These are phyloP conservation scores for Acronicta aceris DNA, from an alignment of 2,888 invertebrate genomes.

Conservation along the genomic window DNA sequence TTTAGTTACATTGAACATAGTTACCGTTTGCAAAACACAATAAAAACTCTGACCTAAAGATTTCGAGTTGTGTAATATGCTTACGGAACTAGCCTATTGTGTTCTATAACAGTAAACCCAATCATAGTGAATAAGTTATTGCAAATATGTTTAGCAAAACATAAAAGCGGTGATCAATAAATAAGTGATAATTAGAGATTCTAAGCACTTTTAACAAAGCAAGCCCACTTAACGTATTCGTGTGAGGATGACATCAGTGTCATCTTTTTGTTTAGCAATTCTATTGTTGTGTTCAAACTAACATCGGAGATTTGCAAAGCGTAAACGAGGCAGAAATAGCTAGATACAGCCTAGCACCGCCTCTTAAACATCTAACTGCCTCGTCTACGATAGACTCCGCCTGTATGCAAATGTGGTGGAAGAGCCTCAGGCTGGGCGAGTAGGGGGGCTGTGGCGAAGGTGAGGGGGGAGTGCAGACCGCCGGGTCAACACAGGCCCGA, in stretches of 20 bases:
- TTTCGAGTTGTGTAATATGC: not conserved
- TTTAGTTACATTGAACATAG: constrained; percentile 1
- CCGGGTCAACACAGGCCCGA: constrained; percentile 74
- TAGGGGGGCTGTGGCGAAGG: constrained; percentile 48
- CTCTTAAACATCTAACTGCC: constrained; percentile 76
- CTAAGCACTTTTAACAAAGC: constrained; percentile 19
- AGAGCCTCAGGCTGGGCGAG: constrained; percentile 71
- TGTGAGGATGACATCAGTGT: constrained; percentile 39
- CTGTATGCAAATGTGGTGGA: constrained; percentile 84
- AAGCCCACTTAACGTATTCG: constrained; percentile 14
- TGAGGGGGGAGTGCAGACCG: constrained; percentile 51
- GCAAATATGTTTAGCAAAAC: not conserved
- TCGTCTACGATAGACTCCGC: constrained; percentile 79
- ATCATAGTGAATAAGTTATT: constrained; percentile 4
- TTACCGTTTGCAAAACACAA: not conserved
- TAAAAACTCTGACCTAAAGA: not conserved
- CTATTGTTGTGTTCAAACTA: constrained; percentile 30
- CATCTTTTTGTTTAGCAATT: constrained; percentile 24
- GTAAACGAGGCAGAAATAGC: constrained; percentile 45
- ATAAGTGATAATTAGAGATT: constrained; percentile 27
- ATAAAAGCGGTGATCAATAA: constrained; percentile 8
- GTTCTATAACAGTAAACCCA: not conserved
- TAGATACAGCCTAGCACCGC: constrained; percentile 64
- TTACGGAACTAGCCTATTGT: constrained; percentile 1
- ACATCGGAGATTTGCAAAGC: constrained; percentile 19